These are phyloP conservation scores for Glyphotaelius pellucidus DNA, from an alignment of 2,888 invertebrate genomes.

Conservation along the genomic window DNA sequence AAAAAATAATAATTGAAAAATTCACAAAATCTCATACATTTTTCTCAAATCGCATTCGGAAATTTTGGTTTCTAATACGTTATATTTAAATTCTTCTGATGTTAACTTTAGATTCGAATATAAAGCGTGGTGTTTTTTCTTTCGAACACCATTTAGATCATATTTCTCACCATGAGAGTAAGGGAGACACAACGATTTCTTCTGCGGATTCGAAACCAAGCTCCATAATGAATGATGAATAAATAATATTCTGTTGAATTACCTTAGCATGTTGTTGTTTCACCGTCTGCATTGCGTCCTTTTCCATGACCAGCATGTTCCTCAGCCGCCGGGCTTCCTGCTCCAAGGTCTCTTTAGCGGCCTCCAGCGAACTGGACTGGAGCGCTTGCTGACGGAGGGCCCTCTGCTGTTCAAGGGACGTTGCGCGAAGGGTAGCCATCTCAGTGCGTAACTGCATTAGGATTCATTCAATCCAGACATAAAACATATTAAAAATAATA, in stretches of 20 bases:
- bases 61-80: too few species aligned
- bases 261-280: constrained; percentile 76
- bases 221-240: background rate
- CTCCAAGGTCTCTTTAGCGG: constrained; percentile 76
- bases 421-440: constrained; percentile 74
- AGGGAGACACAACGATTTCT: too few species aligned
- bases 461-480: constrained; percentile 17
- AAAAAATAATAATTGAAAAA: too few species aligned
- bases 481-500: too few species aligned
- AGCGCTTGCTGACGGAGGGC: constrained; percentile 71
- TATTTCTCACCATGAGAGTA: too few species aligned
- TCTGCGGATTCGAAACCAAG: too few species aligned
- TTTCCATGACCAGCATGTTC: constrained; percentile 69
- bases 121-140: too few species aligned
- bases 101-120: too few species aligned
- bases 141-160: too few species aligned
- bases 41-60: too few species aligned
- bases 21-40: too few species aligned
- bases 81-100: too few species aligned
- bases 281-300: constrained; percentile 72
- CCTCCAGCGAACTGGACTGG: constrained; percentile 71
- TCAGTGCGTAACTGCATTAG: constrained; percentile 68
- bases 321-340: constrained; percentile 76
- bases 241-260: constrained; percentile 5
- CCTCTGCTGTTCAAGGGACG: constrained; percentile 79